Conservation (phyloP, 2,113 vertebrate species). For the Xenopus borealis region DNA sequence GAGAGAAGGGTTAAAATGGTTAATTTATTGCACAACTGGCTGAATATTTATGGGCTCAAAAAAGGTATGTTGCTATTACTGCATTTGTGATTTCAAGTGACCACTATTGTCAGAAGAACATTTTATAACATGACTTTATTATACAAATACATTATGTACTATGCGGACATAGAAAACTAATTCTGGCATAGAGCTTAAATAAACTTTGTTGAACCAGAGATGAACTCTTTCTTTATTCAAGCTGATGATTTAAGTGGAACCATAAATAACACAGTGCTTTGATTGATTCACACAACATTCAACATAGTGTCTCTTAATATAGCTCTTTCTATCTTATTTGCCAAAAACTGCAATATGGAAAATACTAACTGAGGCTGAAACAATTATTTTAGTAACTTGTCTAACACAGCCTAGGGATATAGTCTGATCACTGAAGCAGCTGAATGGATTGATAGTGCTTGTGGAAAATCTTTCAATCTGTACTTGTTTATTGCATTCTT, state of each 20-base stretch:
- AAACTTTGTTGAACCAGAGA: too few relatives aligned
- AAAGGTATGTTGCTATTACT: too few relatives aligned
- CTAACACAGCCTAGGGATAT: constrained; percentile 49
- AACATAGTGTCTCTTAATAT: constrained; percentile 13
- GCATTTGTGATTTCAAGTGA: too few relatives aligned
- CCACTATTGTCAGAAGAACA: too few relatives aligned
- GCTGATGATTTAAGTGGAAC: constrained; percentile 1
- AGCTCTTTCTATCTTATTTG: constrained; percentile 32
- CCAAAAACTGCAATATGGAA: constrained; percentile 21
- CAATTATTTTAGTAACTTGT: constrained; percentile 54
- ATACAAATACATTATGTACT: neutral
- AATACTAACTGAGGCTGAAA: constrained; percentile 48
- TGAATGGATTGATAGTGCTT: constrained; percentile 52
- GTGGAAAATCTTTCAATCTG: constrained; percentile 49
- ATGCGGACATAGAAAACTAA: neutral
- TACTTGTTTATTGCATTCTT: constrained; percentile 53
- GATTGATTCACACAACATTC: constrained; percentile 18
- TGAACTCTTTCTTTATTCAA: too few relatives aligned
- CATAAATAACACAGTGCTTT: constrained; percentile 19
- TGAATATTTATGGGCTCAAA: too few relatives aligned
- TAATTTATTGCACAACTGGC: too few relatives aligned
- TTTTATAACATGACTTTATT: too few relatives aligned
- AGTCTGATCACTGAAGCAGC: constrained; percentile 51
- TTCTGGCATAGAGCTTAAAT: too few relatives aligned
- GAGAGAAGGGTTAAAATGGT: too few relatives aligned